phyloP scores from a whole-genome alignment of 2,888 invertebrate species.

The Aleiodes testaceus region DNA sequence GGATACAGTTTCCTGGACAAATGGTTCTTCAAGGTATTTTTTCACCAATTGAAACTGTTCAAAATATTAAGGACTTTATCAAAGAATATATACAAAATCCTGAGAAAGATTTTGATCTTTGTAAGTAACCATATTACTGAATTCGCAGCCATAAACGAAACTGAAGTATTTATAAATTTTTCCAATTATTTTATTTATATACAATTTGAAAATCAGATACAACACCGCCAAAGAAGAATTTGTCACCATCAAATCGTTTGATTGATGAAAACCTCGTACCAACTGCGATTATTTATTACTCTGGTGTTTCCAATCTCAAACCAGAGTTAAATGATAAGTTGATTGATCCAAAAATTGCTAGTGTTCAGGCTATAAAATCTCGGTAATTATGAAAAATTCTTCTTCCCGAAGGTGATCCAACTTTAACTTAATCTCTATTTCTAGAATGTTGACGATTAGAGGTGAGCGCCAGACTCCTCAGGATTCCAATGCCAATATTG shows the following conservation, averaged over 20 bases:
- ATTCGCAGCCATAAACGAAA: slow-evolving; percentile 25
- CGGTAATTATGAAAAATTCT: slow-evolving; percentile 72
- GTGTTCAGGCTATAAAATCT: slow-evolving; percentile 80
- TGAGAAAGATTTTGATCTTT: slow-evolving; percentile 83
- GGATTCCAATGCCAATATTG: slow-evolving; percentile 38
- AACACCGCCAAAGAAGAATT: slow-evolving; percentile 85
- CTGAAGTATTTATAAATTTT: slow-evolving; percentile 5
- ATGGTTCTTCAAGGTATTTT: slow-evolving; percentile 91
- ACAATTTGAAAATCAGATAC: slow-evolving; percentile 77
- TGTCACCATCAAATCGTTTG: slow-evolving; percentile 79
- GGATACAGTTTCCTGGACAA: slow-evolving; percentile 90
- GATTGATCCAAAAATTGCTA: slow-evolving; percentile 81
- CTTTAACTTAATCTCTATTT: slow-evolving; percentile 29
- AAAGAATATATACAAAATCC: slow-evolving; percentile 80
- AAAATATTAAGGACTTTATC: slow-evolving; percentile 83
- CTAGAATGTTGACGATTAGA: slow-evolving; percentile 54
- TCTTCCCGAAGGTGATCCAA: slow-evolving; percentile 1
- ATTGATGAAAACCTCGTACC: slow-evolving; percentile 86
- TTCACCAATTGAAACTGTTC: slow-evolving; percentile 82
- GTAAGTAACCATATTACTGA: slow-evolving; percentile 76
- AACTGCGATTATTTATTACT: slow-evolving; percentile 82
- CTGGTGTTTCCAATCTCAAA: slow-evolving; percentile 75
- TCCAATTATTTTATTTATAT: slow-evolving; percentile 26
- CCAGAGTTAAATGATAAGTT: slow-evolving; percentile 77
- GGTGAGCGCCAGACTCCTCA: slow-evolving; percentile 36